Percentiles rank a stretch among this genome's conserved stretches.
These are phyloP conservation scores for Limnodromus scolopaceus DNA, from an alignment of 2,797 vertebrate species.

Conservation along the genomic window DNA sequence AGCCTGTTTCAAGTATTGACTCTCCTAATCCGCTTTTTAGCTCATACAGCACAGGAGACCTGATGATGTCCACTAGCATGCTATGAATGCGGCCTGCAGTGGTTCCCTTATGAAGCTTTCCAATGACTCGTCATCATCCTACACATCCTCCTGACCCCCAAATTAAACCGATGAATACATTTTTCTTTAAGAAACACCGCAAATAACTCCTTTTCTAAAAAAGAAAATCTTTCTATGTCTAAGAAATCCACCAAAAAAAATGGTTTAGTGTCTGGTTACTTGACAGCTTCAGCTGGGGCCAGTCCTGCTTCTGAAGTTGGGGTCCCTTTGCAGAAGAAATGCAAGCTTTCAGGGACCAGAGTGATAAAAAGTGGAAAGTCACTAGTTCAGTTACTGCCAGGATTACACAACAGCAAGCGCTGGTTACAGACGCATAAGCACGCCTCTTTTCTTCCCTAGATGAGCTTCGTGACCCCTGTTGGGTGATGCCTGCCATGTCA, in stretches of 20 bases:
- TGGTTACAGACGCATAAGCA: not conserved
- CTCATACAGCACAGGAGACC: not conserved
- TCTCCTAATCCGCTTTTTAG: not conserved
- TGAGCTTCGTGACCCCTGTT: not conserved
- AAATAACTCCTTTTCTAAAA: not conserved
- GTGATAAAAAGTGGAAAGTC: not conserved
- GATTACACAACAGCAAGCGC: not conserved
- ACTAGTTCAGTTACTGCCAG: not conserved
- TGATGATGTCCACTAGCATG: not conserved
- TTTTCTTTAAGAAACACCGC: not conserved
- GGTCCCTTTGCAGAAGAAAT: not conserved
- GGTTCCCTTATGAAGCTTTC: not conserved
- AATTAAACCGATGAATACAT: not conserved
- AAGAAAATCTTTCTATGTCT: not conserved
- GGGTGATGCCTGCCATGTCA: slow-evolving; percentile 12
- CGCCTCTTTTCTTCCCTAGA: not conserved
- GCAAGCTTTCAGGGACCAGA: not conserved
- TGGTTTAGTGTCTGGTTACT: not conserved
- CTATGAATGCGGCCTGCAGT: not conserved
- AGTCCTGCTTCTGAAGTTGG: not conserved
- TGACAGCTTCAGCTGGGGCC: not conserved
- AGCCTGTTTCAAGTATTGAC: not conserved
- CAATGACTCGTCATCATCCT: not conserved
- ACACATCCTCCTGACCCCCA: not conserved
- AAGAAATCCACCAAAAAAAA: not conserved